These are phyloP conservation scores for Arnoldichthys spilopterus DNA, from an alignment of 2,797 vertebrate species.

Conservation along the genomic window DNA sequence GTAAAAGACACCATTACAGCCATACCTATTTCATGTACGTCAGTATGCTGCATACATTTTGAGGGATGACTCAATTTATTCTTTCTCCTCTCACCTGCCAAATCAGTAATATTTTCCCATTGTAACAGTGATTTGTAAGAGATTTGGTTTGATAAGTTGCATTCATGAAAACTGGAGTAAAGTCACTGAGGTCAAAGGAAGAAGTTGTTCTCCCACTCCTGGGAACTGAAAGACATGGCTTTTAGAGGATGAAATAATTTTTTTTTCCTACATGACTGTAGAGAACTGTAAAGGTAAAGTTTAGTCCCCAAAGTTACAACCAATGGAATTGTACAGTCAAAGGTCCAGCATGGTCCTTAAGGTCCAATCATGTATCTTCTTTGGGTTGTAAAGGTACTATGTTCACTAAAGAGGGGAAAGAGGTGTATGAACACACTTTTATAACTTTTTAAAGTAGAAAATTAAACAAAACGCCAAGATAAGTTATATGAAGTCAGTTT, in stretches of 20 bases:
- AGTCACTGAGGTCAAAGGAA: conserved; percentile 36
- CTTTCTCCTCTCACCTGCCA: conserved; percentile 42
- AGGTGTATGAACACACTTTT: no score
- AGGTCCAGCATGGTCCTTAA: no score
- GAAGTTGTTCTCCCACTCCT: not conserved
- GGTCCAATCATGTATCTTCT: no score
- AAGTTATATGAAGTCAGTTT: no score
- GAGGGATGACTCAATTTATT: conserved; percentile 62
- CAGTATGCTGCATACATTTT: conserved; percentile 52
- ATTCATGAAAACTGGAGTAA: conserved; percentile 10
- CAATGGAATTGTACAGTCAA: no score
- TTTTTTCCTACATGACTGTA: not conserved
- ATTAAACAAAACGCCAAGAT: no score
- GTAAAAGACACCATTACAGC: conserved; percentile 58
- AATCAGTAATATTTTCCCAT: conserved; percentile 52
- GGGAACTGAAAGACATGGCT: not conserved
- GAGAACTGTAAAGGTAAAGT: no score
- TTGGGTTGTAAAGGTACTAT: no score
- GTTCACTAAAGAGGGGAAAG: no score
- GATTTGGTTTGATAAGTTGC: conserved; percentile 26
- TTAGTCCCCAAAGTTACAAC: no score
- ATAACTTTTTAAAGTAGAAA: not conserved
- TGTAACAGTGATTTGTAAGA: conserved; percentile 37
- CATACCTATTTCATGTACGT: conserved; percentile 60
- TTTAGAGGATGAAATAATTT: not conserved